These are phyloP conservation scores for Alfaro cultratus DNA, from an alignment of 2,797 vertebrate species.

Conservation along the genomic window DNA sequence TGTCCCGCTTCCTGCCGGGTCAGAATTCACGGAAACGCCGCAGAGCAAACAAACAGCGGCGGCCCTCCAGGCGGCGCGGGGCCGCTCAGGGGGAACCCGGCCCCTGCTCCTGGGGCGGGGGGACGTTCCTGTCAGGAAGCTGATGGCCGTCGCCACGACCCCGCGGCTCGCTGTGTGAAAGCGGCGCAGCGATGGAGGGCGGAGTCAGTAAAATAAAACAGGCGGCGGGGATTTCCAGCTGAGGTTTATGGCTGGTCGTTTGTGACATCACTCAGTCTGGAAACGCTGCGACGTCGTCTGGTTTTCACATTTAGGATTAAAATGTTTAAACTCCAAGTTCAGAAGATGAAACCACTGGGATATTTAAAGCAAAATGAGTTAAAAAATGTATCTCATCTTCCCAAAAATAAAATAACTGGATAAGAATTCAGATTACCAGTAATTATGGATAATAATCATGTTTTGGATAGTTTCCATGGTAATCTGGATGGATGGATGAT, in stretches of 20 bases:
- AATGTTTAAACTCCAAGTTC: not conserved
- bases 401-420: not conserved
- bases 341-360: not conserved
- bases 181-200: constrained; percentile 38
- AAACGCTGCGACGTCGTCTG: not conserved
- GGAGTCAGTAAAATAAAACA: constrained; percentile 51
- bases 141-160: constrained; percentile 68
- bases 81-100: constrained; percentile 57
- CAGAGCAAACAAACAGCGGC: constrained; percentile 82
- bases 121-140: constrained; percentile 73
- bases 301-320: not conserved
- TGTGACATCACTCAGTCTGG: constrained; percentile 22
- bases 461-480: not conserved
- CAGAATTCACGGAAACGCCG: constrained; percentile 86
- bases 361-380: not conserved
- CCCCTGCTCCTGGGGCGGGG: constrained; percentile 44
- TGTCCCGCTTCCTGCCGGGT: constrained; percentile 82
- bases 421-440: not conserved
- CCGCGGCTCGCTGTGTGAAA: constrained; percentile 10
- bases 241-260: constrained; percentile 43
- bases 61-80: constrained; percentile 64
- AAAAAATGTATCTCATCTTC: not conserved
- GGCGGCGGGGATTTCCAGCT: constrained; percentile 60
- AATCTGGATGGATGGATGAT: not conserved
- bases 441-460: not conserved